Evolutionary conservation across 2,797 vertebrate species (phyloP).

Genomic region (Gobionotothen gibberifrons): DNA sequence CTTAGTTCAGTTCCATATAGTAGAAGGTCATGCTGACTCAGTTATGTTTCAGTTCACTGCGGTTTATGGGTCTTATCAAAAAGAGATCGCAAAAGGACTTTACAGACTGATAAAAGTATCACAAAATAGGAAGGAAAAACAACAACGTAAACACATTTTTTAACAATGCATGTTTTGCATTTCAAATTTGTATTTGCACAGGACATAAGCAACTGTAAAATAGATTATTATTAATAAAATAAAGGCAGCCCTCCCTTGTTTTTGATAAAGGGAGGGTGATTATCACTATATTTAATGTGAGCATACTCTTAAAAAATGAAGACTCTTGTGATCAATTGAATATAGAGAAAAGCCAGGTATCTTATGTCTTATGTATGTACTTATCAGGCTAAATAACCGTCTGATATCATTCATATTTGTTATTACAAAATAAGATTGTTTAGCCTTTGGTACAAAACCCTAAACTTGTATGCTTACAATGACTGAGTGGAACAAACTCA

Average conservation of each 20-base stretch:
- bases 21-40: slow-evolving; percentile 8
- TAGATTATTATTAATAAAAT: not conserved
- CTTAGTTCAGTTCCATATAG: slow-evolving; percentile 2
- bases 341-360: not conserved
- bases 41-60: slow-evolving; percentile 8
- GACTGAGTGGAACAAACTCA: not conserved
- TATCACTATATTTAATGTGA: not conserved
- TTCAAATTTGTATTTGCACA: not conserved
- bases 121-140: not conserved
- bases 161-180: not conserved
- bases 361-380: not conserved
- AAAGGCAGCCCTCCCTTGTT: too few species aligned
- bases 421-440: not conserved
- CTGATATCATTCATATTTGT: not conserved
- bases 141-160: too few species aligned
- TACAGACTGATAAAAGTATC: not conserved
- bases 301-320: not conserved
- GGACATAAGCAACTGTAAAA: not conserved
- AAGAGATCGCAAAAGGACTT: not conserved
- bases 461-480: too few species aligned
- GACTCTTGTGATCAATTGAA: not conserved
- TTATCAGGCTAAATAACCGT: not conserved
- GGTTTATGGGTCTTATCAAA: not conserved
- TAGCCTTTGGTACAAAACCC: not conserved
- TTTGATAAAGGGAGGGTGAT: too few species aligned